phyloP scores from a whole-genome alignment of 2,113 vertebrate species.

The Genyomyrus donnyi region DNA sequence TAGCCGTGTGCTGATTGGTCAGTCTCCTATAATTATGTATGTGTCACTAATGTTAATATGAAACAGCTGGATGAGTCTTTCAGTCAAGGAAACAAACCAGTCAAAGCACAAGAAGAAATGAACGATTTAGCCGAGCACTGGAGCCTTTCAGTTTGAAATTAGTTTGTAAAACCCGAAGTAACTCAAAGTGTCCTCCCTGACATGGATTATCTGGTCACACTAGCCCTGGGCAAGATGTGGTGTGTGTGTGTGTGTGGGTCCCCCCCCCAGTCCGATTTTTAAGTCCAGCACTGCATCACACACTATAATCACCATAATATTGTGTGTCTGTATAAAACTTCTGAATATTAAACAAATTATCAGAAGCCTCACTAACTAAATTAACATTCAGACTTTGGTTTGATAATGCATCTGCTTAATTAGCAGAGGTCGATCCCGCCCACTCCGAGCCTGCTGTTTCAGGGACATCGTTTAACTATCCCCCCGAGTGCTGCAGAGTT shows the following conservation, averaged over 20 bases:
- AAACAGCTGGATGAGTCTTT: too few species aligned
- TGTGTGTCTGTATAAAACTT: neutral
- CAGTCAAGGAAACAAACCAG: too few species aligned
- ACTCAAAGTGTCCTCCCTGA: too few species aligned
- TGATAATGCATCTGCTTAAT: neutral
- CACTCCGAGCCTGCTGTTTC: neutral
- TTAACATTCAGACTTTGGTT: neutral
- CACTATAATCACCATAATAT: neutral
- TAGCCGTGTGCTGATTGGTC: too few species aligned
- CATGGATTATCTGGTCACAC: too few species aligned
- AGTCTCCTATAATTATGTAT: too few species aligned
- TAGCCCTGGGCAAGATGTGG: neutral
- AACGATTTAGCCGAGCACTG: too few species aligned
- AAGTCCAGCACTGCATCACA: neutral
- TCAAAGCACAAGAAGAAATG: too few species aligned
- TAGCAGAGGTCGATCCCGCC: neutral
- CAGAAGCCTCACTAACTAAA: neutral
- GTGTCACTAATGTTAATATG: too few species aligned
- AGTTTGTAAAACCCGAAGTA: too few species aligned
- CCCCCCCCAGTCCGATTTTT: neutral
- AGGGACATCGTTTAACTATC: neutral
- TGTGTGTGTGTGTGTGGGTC: neutral
- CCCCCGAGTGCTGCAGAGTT: neutral
- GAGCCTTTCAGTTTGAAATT: too few species aligned
- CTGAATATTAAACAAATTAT: neutral